A percentile compares a stretch with the other conserved stretches of the same genome.
These are phyloP conservation scores for Diabrotica undecimpunctata DNA, from an alignment of 1,140 invertebrate genomes.

Conservation along the genomic window DNA sequence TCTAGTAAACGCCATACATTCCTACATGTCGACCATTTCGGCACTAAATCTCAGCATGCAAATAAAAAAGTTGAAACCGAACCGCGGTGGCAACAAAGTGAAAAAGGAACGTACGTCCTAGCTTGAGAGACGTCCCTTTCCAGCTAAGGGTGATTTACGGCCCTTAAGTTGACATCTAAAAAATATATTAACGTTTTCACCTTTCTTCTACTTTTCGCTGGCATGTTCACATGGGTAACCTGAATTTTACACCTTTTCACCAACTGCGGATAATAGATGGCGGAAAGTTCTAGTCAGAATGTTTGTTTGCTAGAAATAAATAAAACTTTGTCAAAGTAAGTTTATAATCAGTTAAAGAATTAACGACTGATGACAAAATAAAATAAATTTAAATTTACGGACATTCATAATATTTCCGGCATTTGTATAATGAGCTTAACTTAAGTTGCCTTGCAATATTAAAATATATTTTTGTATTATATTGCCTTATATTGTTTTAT, in stretches of 20 bases:
- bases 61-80: slow-evolving; percentile 2
- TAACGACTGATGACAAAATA: too few relatives aligned
- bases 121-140: neutral
- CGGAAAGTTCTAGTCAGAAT: too few relatives aligned
- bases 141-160: neutral
- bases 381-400: too few relatives aligned
- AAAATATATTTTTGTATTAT: too few relatives aligned
- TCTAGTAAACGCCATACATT: neutral
- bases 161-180: slow-evolving; percentile 2
- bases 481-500: too few relatives aligned
- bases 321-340: too few relatives aligned
- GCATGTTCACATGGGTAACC: neutral
- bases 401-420: too few relatives aligned
- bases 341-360: too few relatives aligned
- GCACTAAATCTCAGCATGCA: slow-evolving; percentile 1
- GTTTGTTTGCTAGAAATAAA: too few relatives aligned
- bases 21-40: neutral
- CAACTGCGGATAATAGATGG: too few relatives aligned
- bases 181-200: slow-evolving; percentile 1
- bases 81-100: neutral
- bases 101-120: neutral
- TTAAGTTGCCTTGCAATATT: too few relatives aligned
- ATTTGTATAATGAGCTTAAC: too few relatives aligned
- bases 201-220: neutral
- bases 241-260: neutral